Conservation (phyloP, 2,113 vertebrate genomes). For the Poecilia latipinna region DNA sequence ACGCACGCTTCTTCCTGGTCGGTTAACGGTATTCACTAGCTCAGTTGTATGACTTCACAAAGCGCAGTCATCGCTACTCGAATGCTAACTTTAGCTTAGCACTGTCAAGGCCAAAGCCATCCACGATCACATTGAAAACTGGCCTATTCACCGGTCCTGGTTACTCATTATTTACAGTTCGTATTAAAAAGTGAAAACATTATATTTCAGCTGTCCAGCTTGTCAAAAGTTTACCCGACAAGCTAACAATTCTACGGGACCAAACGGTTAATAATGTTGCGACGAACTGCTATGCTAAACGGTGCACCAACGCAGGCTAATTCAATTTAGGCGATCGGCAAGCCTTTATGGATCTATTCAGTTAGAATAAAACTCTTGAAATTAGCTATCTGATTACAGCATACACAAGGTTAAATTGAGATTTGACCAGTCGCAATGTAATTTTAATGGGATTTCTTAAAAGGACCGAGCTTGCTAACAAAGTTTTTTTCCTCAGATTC, state of each 20-base stretch:
- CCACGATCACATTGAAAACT: slow-evolving; percentile 38
- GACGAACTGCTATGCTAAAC: not conserved
- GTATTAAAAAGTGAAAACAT: not conserved
- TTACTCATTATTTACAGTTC: not conserved
- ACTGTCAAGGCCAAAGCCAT: slow-evolving; percentile 64
- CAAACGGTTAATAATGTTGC: not conserved
- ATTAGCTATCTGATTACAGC: not conserved
- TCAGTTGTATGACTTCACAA: slow-evolving; percentile 57
- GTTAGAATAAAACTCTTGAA: slow-evolving; percentile 12
- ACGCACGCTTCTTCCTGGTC: not conserved
- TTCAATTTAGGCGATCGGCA: slow-evolving; percentile 29
- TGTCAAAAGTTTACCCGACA: not conserved
- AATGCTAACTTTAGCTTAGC: slow-evolving; percentile 67
- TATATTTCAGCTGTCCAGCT: not conserved
- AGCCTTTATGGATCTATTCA: slow-evolving; percentile 7
- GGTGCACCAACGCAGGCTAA: slow-evolving; percentile 32
- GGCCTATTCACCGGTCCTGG: slow-evolving; percentile 30
- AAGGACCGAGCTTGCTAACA: slow-evolving; percentile 10
- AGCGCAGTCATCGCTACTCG: slow-evolving; percentile 69
- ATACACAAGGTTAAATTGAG: not conserved
- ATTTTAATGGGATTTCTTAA: not conserved
- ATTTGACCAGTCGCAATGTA: not conserved
- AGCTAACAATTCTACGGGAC: not conserved
- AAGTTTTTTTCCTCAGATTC: slow-evolving; percentile 62
- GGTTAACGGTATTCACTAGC: not conserved